phyloP scores from a whole-genome alignment of 64 coral and sea anemone species.

The Montipora sp. region DNA sequence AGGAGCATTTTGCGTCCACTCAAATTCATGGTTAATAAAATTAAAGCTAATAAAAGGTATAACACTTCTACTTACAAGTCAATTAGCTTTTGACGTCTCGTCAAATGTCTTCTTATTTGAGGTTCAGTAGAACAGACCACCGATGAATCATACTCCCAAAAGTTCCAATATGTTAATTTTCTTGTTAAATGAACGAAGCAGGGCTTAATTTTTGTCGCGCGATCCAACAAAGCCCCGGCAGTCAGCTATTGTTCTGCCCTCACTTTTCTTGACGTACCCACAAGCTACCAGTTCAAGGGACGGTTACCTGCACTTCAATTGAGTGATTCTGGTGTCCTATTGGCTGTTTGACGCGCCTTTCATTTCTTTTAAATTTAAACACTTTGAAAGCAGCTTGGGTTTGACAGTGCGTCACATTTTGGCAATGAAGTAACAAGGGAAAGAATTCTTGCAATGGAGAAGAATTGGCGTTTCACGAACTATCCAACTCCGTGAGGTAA shows the following conservation, averaged over 20 bases:
- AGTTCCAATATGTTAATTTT: not conserved
- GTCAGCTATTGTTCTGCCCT: constrained; percentile 33
- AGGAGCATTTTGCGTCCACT: constrained; percentile 5
- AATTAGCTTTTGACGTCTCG: constrained; percentile 17
- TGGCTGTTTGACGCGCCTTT: not conserved
- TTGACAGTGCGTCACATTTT: constrained; percentile 8
- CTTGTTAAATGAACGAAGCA: not conserved
- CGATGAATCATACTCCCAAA: constrained; percentile 27
- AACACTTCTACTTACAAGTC: constrained; percentile 35
- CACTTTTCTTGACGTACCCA: constrained; percentile 13
- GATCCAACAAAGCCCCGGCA: constrained; percentile 34
- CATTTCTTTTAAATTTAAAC: constrained; percentile 38
- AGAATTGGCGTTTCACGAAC: not conserved
- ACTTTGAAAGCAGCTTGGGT: constrained; percentile 47
- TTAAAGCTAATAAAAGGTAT: constrained; percentile 2
- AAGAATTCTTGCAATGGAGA: not conserved
- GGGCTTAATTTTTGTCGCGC: constrained; percentile 16
- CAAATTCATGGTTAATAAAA: not conserved
- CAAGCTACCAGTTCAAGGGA: constrained; percentile 14
- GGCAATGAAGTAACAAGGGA: not conserved
- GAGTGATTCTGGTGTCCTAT: not conserved
- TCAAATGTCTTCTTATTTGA: constrained; percentile 26
- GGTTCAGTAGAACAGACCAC: constrained; percentile 5
- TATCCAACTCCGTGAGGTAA: not conserved
- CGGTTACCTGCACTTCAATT: constrained; percentile 33